Evolutionary conservation across 1,140 invertebrate genomes (phyloP).

Genomic region (Asobara japonica): DNA sequence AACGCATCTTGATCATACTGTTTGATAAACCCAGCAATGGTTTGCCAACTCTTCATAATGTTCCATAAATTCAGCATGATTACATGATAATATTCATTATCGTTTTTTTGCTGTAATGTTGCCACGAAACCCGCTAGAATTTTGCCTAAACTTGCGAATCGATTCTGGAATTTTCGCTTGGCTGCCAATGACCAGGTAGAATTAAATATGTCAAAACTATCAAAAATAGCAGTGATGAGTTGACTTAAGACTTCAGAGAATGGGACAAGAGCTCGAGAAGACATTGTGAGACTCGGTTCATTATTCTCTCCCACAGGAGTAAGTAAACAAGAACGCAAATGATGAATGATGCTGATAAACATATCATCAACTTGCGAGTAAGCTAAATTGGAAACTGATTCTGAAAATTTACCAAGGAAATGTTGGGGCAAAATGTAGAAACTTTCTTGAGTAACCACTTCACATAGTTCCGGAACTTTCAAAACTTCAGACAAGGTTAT

Average conservation of each 20-base stretch:
- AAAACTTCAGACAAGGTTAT: conserved; percentile 34
- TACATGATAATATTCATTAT: neutral
- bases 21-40: conserved; percentile 39
- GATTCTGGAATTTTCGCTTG: conserved; percentile 46
- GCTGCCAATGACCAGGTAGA: conserved; percentile 31
- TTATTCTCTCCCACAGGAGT: conserved; percentile 17
- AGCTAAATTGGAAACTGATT: conserved; percentile 35
- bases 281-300: conserved; percentile 22
- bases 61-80: conserved; percentile 38
- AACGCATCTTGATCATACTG: conserved; percentile 40
- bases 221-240: conserved; percentile 43
- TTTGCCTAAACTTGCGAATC: conserved; percentile 42
- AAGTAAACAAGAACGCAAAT: conserved; percentile 35
- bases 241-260: conserved; percentile 40
- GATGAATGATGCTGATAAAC: conserved; percentile 41
- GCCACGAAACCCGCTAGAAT: conserved; percentile 38
- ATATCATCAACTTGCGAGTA: conserved; percentile 35
- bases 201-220: conserved; percentile 47
- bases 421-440: conserved; percentile 27
- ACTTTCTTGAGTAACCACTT: neutral
- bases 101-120: conserved; percentile 28
- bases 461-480: neutral
- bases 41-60: conserved; percentile 40
- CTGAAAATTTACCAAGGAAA: conserved; percentile 38
- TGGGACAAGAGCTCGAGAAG: conserved; percentile 35